Evolutionary conservation across 2,888 invertebrate genomes (phyloP), one percentile per base, ranked within the genome.

Genomic region (Shargacucullia verbasci): DNA sequence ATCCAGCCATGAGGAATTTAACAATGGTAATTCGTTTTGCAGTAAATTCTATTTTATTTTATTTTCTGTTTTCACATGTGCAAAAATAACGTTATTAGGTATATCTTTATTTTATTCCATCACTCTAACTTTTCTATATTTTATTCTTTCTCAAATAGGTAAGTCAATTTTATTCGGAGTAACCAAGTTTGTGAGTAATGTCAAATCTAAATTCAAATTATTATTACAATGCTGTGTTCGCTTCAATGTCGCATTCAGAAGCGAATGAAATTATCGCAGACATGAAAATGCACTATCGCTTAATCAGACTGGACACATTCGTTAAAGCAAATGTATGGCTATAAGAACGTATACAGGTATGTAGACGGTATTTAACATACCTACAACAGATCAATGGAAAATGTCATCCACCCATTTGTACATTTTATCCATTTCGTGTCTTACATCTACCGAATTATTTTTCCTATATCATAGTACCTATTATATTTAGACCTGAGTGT

Each of bases 141-240:
- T 2, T 20, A n/a, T n/a, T n/a, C n/a, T n/a, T n/a, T 40, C 38
- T 39, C 41, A 47, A 65, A 14, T n/a, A 38, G 15, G 15, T 12
- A 38, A 50, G 14, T 50, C n/a, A 27, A 46, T 47, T 50, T 3
- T 52, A 53, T 67, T 48, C 37, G 14, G 15, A 48, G 20, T 35
- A 20, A 14, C 68, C 37, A 61, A 67, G 41, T 60, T 57, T 46
- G 38, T 14, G 14, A 38, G 33, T 68, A 54, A 68, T 48, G 54
- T 45, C 47, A 57, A 58, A 68, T 68, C 63, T 68, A 68, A 69
- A 68, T 68, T 68, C 69, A 68, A 69, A 69, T 68, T 29, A 34
- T 56, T 43, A 68, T 50, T 35, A 41, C 46, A 54, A 44, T 45
- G 37, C 9, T 41, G 15, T 8, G 39, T 35, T 31, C 14, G 20